phyloP scores from a whole-genome alignment of 2,113 vertebrate species.

The Saguinus imperator region DNA sequence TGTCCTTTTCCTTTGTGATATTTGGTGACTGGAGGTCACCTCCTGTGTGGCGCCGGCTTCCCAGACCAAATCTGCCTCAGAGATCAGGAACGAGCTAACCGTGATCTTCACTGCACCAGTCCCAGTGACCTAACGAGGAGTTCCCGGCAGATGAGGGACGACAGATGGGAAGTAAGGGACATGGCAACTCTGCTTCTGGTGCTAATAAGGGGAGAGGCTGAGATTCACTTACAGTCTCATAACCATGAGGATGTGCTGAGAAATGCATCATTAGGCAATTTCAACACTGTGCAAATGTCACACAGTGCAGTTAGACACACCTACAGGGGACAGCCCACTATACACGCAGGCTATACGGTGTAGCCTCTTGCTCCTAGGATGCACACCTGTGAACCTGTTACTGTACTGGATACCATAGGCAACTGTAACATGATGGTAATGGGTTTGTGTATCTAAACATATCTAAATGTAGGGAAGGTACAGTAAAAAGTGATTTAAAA shows the following conservation, averaged over 20 bases:
- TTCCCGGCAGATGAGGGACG: rapidly evolving
- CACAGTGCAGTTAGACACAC: background rate
- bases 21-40: background rate
- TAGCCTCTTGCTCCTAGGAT: background rate
- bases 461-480: background rate
- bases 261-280: background rate
- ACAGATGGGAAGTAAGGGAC: no score
- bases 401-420: background rate
- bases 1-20: background rate
- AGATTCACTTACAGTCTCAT: background rate
- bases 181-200: background rate
- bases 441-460: background rate
- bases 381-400: background rate
- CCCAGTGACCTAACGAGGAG: background rate
- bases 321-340: background rate
- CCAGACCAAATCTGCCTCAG: no score
- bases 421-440: background rate
- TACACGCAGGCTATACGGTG: background rate
- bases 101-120: background rate
- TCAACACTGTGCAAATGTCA: rapidly evolving
- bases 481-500: background rate
- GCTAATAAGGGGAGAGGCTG: background rate
- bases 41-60: background rate
- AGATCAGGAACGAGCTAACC: no score
- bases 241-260: background rate